Conservation (phyloP, 2,797 vertebrate species). For the Alca torda region DNA sequence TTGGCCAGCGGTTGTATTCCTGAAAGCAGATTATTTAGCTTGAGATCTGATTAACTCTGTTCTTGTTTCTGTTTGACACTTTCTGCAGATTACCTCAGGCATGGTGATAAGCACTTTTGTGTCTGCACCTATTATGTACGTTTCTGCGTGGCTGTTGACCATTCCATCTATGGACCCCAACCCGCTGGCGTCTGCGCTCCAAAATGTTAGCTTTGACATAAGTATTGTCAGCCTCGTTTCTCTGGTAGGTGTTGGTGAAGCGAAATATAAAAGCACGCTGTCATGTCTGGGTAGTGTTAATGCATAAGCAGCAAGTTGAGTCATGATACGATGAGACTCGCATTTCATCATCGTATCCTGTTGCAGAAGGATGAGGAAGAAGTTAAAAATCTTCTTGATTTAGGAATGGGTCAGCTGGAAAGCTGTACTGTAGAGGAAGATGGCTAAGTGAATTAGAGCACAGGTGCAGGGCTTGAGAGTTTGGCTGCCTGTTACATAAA, state of each 20-base stretch:
- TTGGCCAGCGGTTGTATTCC: not conserved
- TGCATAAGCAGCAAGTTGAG: not conserved
- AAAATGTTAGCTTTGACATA: conserved; percentile 92
- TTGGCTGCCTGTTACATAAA: not conserved
- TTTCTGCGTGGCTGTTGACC: conserved; percentile 94
- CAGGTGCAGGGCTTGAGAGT: not conserved
- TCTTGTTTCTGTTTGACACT: not conserved
- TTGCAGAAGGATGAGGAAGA: not conserved
- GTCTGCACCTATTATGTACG: conserved; percentile 97
- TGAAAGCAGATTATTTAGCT: not conserved
- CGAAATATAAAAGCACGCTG: not conserved
- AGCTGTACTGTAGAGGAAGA: not conserved
- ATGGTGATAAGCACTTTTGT: conserved; percentile 98
- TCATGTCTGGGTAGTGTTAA: not conserved
- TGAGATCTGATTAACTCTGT: not conserved
- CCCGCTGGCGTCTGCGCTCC: conserved; percentile 84
- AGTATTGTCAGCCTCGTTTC: conserved; percentile 91
- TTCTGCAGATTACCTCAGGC: conserved; percentile 89
- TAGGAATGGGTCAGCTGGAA: not conserved
- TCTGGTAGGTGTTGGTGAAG: conserved; percentile 82
- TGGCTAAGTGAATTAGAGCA: not conserved
- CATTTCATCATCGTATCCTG: not conserved
- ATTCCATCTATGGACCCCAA: conserved; percentile 90
- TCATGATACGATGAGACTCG: not conserved
- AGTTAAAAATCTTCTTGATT: not conserved